A percentile compares a stretch with the other conserved stretches of the same genome.
These are phyloP conservation scores for Troilus luridus DNA, from an alignment of 2,888 invertebrate species.

Conservation along the genomic window DNA sequence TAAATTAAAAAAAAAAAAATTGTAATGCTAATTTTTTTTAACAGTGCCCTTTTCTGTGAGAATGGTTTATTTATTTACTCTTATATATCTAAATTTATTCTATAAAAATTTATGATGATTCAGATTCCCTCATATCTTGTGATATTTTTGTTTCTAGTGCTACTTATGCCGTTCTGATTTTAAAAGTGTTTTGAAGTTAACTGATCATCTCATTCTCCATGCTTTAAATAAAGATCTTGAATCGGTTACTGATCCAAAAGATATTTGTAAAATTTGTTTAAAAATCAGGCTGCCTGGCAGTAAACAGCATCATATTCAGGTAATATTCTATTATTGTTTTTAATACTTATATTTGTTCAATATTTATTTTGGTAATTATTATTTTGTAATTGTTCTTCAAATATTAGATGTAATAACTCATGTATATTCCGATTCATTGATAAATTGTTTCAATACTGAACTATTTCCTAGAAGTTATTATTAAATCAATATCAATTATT, in stretches of 20 bases:
- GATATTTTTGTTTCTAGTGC: conserved; percentile 71
- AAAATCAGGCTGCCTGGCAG: conserved; percentile 57
- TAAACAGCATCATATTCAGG: conserved; percentile 55
- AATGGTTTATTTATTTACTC: too few relatives aligned
- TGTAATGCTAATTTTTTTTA: too few relatives aligned
- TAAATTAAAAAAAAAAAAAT: too few relatives aligned
- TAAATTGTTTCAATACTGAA: too few relatives aligned
- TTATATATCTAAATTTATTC: too few relatives aligned
- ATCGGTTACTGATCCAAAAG: conserved; percentile 66
- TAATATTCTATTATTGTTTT: not conserved
- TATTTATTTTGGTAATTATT: not conserved
- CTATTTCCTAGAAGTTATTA: not conserved
- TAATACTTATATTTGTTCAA: not conserved
- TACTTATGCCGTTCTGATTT: conserved; percentile 77
- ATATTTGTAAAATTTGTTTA: conserved; percentile 61
- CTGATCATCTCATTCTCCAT: conserved; percentile 82
- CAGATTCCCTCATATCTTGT: not conserved
- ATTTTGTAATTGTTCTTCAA: not conserved
- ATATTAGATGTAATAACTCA: too few relatives aligned
- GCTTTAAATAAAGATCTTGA: conserved; percentile 72
- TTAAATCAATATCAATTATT: not conserved
- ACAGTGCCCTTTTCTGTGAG: too few relatives aligned
- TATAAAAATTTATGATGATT: too few relatives aligned
- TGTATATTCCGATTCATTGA: too few relatives aligned
- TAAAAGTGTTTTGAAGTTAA: conserved; percentile 79